Conservation (phyloP, 2,797 vertebrate species). For the Rhincodon typus region DNA sequence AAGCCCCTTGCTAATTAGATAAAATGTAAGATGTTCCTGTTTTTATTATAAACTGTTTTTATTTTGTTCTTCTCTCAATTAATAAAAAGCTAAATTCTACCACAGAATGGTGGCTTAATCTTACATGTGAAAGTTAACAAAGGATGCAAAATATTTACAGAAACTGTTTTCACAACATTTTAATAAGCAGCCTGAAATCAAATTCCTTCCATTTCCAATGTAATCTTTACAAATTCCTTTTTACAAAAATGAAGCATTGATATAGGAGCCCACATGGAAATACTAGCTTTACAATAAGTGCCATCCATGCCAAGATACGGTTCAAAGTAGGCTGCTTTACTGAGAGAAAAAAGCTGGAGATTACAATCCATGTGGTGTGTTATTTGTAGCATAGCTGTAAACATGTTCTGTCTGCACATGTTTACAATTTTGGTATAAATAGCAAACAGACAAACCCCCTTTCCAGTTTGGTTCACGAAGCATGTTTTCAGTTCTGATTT, state of each 20-base stretch:
- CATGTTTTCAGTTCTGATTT: background rate
- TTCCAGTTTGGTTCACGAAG: background rate
- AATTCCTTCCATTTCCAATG: background rate
- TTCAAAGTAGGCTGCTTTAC: background rate
- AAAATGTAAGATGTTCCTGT: background rate
- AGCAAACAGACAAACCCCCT: background rate
- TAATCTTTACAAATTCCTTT: background rate
- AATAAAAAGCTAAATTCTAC: background rate
- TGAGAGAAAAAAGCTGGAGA: background rate
- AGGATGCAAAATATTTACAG: background rate
- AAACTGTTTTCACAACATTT: background rate
- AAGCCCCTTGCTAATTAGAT: background rate
- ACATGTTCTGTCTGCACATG: background rate
- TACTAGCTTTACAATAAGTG: background rate
- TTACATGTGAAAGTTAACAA: background rate
- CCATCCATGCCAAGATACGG: background rate
- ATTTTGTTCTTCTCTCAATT: background rate
- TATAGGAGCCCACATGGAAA: background rate
- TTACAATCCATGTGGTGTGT: background rate
- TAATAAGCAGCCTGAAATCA: background rate
- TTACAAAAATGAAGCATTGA: background rate
- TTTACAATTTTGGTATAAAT: background rate
- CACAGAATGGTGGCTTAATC: background rate
- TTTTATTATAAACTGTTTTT: background rate
- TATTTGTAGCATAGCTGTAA: background rate